These are phyloP conservation scores for Agrilus cyanescens DNA, from an alignment of 2,888 invertebrate genomes.

Conservation along the genomic window DNA sequence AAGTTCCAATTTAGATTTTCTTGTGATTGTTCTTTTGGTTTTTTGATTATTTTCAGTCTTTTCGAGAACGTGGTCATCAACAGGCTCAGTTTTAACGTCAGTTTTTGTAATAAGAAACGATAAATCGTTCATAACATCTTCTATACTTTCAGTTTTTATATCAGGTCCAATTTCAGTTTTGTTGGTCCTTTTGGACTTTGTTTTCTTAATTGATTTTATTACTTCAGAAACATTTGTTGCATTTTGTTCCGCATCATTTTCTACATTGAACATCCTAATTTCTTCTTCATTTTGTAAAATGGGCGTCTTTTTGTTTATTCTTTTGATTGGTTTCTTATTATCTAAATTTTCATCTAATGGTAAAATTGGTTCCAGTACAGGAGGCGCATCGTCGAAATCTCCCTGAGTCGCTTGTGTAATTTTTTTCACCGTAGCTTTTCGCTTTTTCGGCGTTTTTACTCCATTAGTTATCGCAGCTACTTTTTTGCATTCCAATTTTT, in stretches of 20 bases:
- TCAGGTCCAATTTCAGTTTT: constrained; percentile 20
- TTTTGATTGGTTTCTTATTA: constrained; percentile 17
- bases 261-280: constrained; percentile 13
- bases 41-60: constrained; percentile 18
- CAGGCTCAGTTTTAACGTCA: constrained; percentile 23
- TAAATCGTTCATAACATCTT: constrained; percentile 32
- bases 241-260: constrained; percentile 5
- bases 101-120: constrained; percentile 23
- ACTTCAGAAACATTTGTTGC: constrained; percentile 17
- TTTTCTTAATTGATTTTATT: constrained; percentile 8
- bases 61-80: constrained; percentile 20
- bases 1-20: constrained; percentile 23
- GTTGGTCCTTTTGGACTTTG: constrained; percentile 13
- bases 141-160: constrained; percentile 22
- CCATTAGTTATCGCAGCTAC: constrained; percentile 28
- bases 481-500: constrained; percentile 26
- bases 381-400: constrained; percentile 17
- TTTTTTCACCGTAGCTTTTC: constrained; percentile 18
- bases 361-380: constrained; percentile 29
- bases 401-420: constrained; percentile 2
- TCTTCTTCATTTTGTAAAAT: constrained; percentile 12
- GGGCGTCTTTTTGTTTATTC: constrained; percentile 12
- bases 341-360: constrained; percentile 22
- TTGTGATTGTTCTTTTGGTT: constrained; percentile 13
- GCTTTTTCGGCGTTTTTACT: constrained; percentile 19